Evolutionary conservation across 1,140 invertebrate genomes (phyloP), one percentile per base, ranked within the genome.

Genomic region (Drosophila kohkoa): DNA sequence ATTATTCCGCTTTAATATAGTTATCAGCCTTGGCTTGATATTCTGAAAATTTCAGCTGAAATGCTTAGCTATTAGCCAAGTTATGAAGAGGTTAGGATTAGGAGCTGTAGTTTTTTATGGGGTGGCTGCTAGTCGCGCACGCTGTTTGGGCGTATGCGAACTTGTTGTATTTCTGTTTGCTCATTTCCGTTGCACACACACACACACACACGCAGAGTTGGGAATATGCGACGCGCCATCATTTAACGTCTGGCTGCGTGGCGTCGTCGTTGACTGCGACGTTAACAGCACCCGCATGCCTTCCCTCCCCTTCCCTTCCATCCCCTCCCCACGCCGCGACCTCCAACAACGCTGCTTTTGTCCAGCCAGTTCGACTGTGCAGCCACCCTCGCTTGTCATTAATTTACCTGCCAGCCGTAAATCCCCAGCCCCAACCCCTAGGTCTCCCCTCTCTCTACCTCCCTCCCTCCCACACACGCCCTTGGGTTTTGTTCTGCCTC

Each of bases 141-240:
- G 0, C 32, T 43, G 2, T 7, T 11, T 46, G 7, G 35, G 54
- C 30, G 16, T 54, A 8, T 59, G 2, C 62, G 59, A 15, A 25
- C 41, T 57, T 48, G 49, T 68, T 74, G 62, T 85, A 59, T 72
- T 86, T 87, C 72, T 87, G 82, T 82, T 87, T 71, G 69, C 75
- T 87, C 82, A 82, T 87, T 87, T 87, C 82, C 82, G 82, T 81
- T 85, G 52, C 58, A 79, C 20, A 64, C 38, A 35, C 15, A 32
- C 49, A 10, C n/a, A 48, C 25, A 43, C 54, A 51, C 55, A 63
- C 28, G 25, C 30, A 16, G 5, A 59, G 3, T 63, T 15, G 7
- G 13, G 64, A 78, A 72, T 64, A 66, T 82, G 79, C 80, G 81
- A 78, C 65, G 72, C 73, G 73, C 76, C 76, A 75, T 75, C 76